Conservation (phyloP, 2,113 vertebrate species). For the Choloepus hoffmanni region DNA sequence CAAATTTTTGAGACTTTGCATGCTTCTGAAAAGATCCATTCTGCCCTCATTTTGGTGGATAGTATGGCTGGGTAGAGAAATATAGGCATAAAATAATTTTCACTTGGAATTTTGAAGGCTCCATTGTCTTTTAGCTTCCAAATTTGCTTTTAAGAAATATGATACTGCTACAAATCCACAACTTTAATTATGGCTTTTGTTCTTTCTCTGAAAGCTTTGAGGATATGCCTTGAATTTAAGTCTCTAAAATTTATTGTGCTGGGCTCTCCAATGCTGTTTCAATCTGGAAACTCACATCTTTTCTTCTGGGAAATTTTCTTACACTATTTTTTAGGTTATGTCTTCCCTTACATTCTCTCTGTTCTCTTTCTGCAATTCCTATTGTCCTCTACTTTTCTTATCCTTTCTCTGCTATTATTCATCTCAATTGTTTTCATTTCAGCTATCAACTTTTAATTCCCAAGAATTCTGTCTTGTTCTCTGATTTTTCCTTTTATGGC, state of each 20-base stretch:
- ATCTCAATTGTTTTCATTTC: background rate
- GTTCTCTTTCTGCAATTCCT: background rate
- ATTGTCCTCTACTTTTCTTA: background rate
- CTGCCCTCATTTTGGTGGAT: background rate
- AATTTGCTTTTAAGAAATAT: constrained; percentile 39
- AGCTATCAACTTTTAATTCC: constrained; percentile 31
- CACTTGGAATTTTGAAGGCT: background rate
- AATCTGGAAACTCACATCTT: background rate
- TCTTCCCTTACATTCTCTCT: background rate
- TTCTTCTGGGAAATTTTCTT: background rate
- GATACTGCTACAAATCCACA: background rate
- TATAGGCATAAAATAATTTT: constrained; percentile 6
- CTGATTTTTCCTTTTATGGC: background rate
- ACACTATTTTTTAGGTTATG: background rate
- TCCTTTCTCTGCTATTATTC: background rate
- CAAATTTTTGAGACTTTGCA: background rate
- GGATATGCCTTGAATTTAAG: background rate
- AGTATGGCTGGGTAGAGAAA: constrained; percentile 21
- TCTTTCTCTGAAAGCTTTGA: constrained; percentile 21
- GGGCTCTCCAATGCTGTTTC: background rate
- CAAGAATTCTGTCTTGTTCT: constrained; percentile 24
- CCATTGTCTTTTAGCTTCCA: background rate
- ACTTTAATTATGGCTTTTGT: background rate
- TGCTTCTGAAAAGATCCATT: constrained; percentile 25
- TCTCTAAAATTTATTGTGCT: background rate